Base-by-base conservation (phyloP, 2,113 vertebrate genomes). In the Lagopus leucura region DNA sequence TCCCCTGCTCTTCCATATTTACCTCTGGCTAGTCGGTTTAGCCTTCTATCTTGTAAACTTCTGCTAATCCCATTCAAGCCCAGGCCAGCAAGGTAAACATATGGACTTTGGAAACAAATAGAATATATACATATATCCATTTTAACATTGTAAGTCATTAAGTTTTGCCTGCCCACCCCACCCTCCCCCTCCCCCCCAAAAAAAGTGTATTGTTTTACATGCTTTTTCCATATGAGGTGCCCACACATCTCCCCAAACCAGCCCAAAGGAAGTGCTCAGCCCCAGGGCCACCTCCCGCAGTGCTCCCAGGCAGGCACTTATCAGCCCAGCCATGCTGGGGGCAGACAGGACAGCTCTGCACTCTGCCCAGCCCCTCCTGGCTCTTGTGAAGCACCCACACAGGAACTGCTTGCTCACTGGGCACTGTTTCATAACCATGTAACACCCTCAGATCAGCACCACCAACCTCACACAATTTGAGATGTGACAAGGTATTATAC, bases 61-160 rank as follows among this genome's bases (percentile, higher is more conserved):
- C 47, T 71, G 45, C 79, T 91, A 87, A 91, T 82, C 78, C 78
- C 76, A 60, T 18, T 69, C 64, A 82, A 89, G 48, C 8, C 58
- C 42, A 73, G 50, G 36, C 52, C 54, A 54, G 27, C 36, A 80
- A 28, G 21, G 27, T 11, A 61, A 71, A 77, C 18, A 13, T 40
- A 34, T 6, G 20, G 27, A 85, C 50, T 36, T 75, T 82, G 70
- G 78, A 82, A 58, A 10, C 42, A 72, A 25, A 8, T 28, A 43
- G 32, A 58, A 48, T 25, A 58, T 6, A 48, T 21, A 47, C 11
- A 12, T 11, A 36, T 12, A 57, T 65, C 24, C 10, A 38, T 42
- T 79, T 73, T 75, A 70, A 85, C 42, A 70, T 17, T 11, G 52
- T 60, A 72, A 70, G 22, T 28, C 43, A 47, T 61, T 19, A 45